Percentiles rank a stretch among this genome's conserved stretches.
phyloP scores from a whole-genome alignment of 2,888 invertebrate species.

The Argyresthia goedartella region DNA sequence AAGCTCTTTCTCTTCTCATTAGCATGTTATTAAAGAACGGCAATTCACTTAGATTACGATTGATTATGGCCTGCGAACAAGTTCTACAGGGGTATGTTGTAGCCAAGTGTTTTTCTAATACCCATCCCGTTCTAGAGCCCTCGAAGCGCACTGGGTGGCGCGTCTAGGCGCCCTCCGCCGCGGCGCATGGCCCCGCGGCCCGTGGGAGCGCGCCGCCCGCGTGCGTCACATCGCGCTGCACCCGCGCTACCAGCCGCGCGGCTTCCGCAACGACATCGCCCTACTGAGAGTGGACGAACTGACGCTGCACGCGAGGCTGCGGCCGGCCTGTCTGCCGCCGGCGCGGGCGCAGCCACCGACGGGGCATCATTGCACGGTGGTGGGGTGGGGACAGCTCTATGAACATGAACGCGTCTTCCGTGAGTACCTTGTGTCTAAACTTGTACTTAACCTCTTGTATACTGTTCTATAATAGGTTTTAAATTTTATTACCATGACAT shows the following conservation, averaged over 20 bases:
- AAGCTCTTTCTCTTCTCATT: not conserved
- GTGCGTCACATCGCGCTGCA: slow-evolving; percentile 77
- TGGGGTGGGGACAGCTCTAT: slow-evolving; percentile 86
- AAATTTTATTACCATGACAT: too few relatives aligned
- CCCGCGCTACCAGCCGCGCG: slow-evolving; percentile 80
- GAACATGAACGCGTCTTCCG: slow-evolving; percentile 85
- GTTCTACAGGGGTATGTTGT: too few relatives aligned
- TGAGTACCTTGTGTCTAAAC: slow-evolving; percentile 54
- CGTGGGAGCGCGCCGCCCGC: slow-evolving; percentile 79
- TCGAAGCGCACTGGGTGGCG: slow-evolving; percentile 84
- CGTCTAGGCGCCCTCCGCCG: slow-evolving; percentile 81
- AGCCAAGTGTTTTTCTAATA: not conserved
- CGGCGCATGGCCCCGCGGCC: slow-evolving; percentile 79
- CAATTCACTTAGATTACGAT: too few relatives aligned
- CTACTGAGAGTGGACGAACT: slow-evolving; percentile 74
- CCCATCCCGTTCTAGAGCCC: slow-evolving; percentile 62
- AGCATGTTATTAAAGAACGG: not conserved
- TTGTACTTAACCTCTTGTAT: not conserved
- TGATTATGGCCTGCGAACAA: too few relatives aligned
- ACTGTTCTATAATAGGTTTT: too few relatives aligned
- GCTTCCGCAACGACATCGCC: slow-evolving; percentile 85
- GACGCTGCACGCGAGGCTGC: slow-evolving; percentile 62
- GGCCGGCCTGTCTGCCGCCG: slow-evolving; percentile 68
- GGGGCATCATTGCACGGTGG: slow-evolving; percentile 80
- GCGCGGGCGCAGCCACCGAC: slow-evolving; percentile 69